Conservation (phyloP, 1,140 invertebrate genomes). For the Aphelinus certus region DNA sequence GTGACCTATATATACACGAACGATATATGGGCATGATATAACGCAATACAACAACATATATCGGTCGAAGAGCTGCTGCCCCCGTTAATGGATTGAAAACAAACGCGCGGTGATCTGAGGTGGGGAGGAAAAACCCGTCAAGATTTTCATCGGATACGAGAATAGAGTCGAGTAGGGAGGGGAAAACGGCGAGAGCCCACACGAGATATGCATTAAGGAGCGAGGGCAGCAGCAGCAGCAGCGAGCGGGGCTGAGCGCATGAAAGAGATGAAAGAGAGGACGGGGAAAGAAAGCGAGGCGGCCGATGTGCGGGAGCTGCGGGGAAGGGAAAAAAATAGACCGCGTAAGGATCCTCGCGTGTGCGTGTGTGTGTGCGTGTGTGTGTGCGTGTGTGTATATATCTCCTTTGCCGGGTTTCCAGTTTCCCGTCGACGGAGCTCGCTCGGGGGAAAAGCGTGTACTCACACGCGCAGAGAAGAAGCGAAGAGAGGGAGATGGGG, state of each 20-base stretch:
- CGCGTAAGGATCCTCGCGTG: neutral
- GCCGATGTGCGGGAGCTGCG: too few relatives aligned
- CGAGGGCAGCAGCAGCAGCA: neutral
- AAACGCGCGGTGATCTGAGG: too few relatives aligned
- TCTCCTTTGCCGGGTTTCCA: conserved; percentile 1
- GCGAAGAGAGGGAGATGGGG: conserved; percentile 11
- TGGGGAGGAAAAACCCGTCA: too few relatives aligned
- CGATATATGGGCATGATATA: too few relatives aligned
- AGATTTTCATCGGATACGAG: too few relatives aligned
- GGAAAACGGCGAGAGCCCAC: too few relatives aligned
- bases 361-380: too few relatives aligned
- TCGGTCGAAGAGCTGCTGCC: too few relatives aligned
- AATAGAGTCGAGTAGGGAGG: neutral
- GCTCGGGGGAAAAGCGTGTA: conserved; percentile 3
- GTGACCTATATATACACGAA: too few relatives aligned
- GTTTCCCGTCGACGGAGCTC: conserved; percentile 21
- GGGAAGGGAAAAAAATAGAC: neutral
- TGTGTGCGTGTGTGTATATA: too few relatives aligned
- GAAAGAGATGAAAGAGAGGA: conserved; percentile 12
- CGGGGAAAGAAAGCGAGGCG: neutral
- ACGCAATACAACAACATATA: too few relatives aligned
- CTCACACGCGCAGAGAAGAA: neutral
- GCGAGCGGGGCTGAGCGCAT: neutral
- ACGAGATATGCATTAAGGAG: conserved; percentile 9
- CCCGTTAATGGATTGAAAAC: too few relatives aligned